These are phyloP conservation scores for Plotosus lineatus DNA, from an alignment of 2,113 vertebrate species.

Conservation along the genomic window DNA sequence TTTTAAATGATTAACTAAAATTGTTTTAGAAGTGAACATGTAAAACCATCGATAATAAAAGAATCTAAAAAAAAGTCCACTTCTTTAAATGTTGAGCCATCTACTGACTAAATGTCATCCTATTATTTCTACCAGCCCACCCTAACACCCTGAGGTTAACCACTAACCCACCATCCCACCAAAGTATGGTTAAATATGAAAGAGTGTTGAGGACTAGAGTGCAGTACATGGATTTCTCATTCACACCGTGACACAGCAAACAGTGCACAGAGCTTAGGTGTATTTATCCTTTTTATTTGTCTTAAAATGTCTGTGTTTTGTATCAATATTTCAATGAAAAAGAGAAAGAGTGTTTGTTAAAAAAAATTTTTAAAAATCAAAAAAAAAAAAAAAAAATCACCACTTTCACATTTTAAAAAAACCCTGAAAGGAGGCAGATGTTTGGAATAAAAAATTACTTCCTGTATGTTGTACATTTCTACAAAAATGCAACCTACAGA, in stretches of 20 bases:
- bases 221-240: background rate
- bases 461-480: background rate
- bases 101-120: no score
- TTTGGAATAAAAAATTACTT: no score
- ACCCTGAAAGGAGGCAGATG: no score
- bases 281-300: background rate
- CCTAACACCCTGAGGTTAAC: no score
- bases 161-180: background rate
- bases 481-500: background rate
- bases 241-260: background rate
- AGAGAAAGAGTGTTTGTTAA: background rate
- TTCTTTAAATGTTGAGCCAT: no score
- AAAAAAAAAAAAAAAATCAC: background rate
- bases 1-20: no score
- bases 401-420: no score
- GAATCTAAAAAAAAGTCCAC: no score
- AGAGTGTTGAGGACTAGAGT: background rate
- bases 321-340: background rate
- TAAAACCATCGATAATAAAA: no score
- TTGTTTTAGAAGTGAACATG: no score
- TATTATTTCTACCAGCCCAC: no score
- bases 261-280: background rate
- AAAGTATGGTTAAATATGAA: background rate
- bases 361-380: background rate
- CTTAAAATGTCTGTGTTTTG: background rate